Evolutionary conservation across 2,888 invertebrate species (phyloP), one percentile per base, ranked within the genome.

Genomic region (Vanessa cardui): DNA sequence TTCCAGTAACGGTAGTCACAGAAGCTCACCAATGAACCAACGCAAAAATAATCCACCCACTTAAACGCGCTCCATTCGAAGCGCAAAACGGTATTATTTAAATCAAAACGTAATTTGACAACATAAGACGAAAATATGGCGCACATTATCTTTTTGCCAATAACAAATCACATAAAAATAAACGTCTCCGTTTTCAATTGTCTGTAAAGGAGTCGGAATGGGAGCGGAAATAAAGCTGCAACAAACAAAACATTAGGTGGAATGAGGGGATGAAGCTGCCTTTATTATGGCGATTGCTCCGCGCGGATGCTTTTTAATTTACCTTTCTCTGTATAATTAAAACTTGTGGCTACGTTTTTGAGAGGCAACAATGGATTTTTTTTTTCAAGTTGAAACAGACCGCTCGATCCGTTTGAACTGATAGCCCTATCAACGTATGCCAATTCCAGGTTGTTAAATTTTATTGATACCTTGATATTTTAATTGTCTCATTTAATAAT

Each of bases 261-360:
- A 82, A 83, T 80, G 77, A 79, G 75, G 77, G 76, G 77, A 73
- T 78, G 79, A 81, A 80, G 77, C 81, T 82, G 80, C 54, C 79
- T 83, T 84, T 80, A 77, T 74, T 76, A 78, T 78, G 77, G 77
- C 84, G 80, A 85, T 86, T 83, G 81, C 80, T 81, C 82, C 82
- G 87, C 84, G 73, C 83, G 85, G 84, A 76, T 84, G 87, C 86
- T 86, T 90, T 91, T 91, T 90, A 90, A 91, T 90, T 88, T 88
- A 88, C 86, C 90, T 85, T 84, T 80, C 85, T 83, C 84, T 84
- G 85, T 88, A 85, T 86, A 89, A 90, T 90, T 90, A 89, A 90
- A 89, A 88, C 78, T 86, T 82, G 84, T 79, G 83, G 83, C 81
- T 80, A 82, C 76, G 78, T 83, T 86, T 86, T 83, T 77, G 76